Percentiles rank a stretch among this genome's conserved stretches.
Conservation (phyloP, 2,888 invertebrate species). For the Automeris io region DNA sequence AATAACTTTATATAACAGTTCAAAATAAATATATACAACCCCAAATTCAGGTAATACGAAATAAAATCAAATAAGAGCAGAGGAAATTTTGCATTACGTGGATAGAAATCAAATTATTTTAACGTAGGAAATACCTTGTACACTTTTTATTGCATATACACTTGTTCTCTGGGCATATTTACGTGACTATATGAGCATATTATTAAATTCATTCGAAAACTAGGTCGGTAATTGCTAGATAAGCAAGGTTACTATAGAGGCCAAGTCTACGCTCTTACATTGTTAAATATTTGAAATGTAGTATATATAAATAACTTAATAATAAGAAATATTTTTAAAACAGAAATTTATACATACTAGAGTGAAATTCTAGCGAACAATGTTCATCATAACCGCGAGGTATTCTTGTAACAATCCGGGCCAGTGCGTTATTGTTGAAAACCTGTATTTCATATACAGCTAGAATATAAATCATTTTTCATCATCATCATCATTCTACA, state of each 20-base stretch:
- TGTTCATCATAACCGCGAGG: neutral
- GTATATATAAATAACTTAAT: neutral
- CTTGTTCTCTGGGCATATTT: neutral
- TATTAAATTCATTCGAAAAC: neutral
- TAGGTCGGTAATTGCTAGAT: slow-evolving; percentile 1
- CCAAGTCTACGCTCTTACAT: neutral
- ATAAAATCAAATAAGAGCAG: no score
- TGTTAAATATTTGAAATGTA: neutral
- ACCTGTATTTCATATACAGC: neutral
- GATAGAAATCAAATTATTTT: no score
- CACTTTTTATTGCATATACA: no score
- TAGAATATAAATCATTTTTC: no score
- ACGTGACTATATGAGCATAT: slow-evolving; percentile 4
- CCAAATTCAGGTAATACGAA: no score
- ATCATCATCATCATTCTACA: no score
- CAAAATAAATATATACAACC: no score
- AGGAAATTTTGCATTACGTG: no score
- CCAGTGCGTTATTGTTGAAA: neutral
- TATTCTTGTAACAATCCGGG: neutral
- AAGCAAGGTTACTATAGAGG: slow-evolving; percentile 1
- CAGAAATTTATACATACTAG: neutral
- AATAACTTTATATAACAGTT: no score
- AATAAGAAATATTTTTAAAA: neutral
- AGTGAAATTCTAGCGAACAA: neutral
- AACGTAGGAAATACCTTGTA: no score